Conservation (phyloP, 1,140 invertebrate species). For the Globodera rostochiensis region DNA sequence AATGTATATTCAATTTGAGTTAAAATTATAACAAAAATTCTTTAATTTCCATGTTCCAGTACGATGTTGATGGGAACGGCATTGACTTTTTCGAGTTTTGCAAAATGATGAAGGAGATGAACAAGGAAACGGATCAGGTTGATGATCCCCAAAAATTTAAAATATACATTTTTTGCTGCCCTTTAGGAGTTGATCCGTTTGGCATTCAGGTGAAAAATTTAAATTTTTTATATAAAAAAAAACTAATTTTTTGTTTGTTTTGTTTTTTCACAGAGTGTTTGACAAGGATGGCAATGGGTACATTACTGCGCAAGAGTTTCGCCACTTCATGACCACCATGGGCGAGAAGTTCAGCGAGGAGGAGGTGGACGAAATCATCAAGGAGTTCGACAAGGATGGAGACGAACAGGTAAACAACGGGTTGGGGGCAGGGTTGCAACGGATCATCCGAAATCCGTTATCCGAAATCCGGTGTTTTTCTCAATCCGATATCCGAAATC, state of each 20-base stretch:
- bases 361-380: constrained; percentile 65
- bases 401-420: constrained; percentile 56
- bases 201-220: constrained; percentile 60
- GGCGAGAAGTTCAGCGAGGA: constrained; percentile 66
- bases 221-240: not conserved
- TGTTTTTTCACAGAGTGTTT: constrained; percentile 55
- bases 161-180: not conserved
- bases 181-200: constrained; percentile 58
- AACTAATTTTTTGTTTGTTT: not conserved
- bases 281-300: constrained; percentile 65
- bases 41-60: constrained; percentile 27
- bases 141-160: no score
- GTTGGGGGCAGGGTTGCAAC: no score
- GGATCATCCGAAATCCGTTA: no score
- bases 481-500: no score
- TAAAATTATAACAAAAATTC: constrained; percentile 20
- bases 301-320: constrained; percentile 65
- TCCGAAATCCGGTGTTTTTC: no score
- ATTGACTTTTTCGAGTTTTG: constrained; percentile 57
- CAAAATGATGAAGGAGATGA: constrained; percentile 66
- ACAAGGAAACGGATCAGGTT: constrained; percentile 63
- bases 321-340: constrained; percentile 66
- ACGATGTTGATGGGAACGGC: constrained; percentile 31
- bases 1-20: constrained; percentile 1
- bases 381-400: constrained; percentile 63